phyloP scores from a whole-genome alignment of 2,113 vertebrate genomes.

The Erythrolamprus reginae region DNA sequence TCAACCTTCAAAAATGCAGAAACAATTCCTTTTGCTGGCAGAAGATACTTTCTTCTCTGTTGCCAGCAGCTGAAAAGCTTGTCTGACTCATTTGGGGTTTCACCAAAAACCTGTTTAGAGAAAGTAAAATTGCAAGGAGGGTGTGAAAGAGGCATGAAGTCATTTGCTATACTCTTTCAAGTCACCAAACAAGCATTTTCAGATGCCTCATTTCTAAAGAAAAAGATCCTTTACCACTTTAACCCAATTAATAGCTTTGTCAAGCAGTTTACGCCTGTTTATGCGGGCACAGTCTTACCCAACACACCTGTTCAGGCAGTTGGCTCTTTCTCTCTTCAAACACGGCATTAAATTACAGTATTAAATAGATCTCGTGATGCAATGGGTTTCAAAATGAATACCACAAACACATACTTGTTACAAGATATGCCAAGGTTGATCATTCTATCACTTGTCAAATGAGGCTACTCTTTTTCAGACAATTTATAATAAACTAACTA shows the following conservation, averaged over 20 bases:
- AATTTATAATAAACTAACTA: neutral
- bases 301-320: conserved; percentile 12
- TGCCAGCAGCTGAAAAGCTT: neutral
- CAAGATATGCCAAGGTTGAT: neutral
- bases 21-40: neutral
- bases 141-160: neutral
- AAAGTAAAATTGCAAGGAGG: neutral
- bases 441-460: neutral
- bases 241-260: conserved; percentile 8
- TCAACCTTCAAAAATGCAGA: neutral
- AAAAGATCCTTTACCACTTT: neutral
- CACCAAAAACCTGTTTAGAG: neutral
- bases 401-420: neutral
- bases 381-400: neutral
- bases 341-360: conserved; percentile 3
- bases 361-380: conserved; percentile 1
- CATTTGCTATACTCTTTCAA: neutral
- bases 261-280: neutral
- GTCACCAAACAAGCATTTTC: neutral
- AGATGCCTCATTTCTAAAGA: neutral
- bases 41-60: neutral
- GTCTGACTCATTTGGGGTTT: neutral
- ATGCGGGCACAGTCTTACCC: neutral
- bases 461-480: neutral
- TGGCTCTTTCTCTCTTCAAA: neutral